Conservation (phyloP, 2,888 invertebrate genomes). For the Actias luna region DNA sequence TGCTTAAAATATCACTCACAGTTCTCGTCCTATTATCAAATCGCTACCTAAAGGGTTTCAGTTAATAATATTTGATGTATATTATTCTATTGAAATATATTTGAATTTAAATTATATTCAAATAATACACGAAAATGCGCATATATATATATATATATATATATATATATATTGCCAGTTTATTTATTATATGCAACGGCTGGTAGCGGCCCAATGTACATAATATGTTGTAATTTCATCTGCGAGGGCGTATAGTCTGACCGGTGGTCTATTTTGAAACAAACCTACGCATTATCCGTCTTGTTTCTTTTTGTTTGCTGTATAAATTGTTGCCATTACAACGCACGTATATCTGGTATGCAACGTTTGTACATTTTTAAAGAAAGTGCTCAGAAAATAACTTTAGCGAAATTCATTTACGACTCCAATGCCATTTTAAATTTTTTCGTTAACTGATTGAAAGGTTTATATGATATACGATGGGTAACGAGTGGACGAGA, state of each 20-base stretch:
- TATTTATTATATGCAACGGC: constrained; percentile 2
- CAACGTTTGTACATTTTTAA: constrained; percentile 42
- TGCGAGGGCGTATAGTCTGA: constrained; percentile 36
- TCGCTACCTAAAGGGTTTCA: no score
- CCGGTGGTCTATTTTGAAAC: constrained; percentile 55
- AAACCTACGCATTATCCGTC: constrained; percentile 60
- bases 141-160: neutral
- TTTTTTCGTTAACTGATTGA: neutral
- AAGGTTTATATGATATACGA: neutral
- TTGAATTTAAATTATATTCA: no score
- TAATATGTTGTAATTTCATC: constrained; percentile 9
- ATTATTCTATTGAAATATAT: no score
- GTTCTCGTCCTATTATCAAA: no score
- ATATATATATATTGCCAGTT: no score
- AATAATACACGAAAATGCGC: no score
- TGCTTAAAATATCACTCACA: no score
- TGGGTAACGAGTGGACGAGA: no score
- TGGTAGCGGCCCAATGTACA: neutral
- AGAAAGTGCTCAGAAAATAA: constrained; percentile 22
- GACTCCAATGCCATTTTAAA: constrained; percentile 5
- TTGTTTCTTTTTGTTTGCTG: constrained; percentile 62
- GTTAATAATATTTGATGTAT: no score
- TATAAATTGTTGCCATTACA: constrained; percentile 58
- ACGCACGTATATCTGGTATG: constrained; percentile 50
- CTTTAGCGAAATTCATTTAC: constrained; percentile 4